Evolutionary conservation across 2,797 vertebrate genomes (phyloP), one percentile per base, ranked within the genome.

Genomic region (Stomatorhinus walkeri): DNA sequence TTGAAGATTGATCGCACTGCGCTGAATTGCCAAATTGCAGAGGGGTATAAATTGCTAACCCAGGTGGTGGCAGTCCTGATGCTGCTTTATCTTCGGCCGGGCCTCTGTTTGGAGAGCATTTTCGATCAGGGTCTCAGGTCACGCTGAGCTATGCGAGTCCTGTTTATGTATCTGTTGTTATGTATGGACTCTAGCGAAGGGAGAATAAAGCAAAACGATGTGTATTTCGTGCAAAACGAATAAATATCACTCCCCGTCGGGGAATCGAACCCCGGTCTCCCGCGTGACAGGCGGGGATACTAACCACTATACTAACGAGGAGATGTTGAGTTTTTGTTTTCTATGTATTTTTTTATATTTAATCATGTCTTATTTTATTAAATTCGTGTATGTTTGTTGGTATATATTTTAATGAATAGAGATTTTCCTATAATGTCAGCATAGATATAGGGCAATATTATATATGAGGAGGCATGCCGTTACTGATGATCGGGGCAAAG

Each of bases 221-320:
- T 1, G 16, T 4, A 64, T 28, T 12, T 36, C 36, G 64, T 32
- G 28, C 12, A 72, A 32, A 72, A 72, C 0, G 4, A 72, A 16
- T 14, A 32, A 14, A 1, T 14, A 0, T 32, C 1, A 36, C 68
- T 36, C 68, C 68, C 68, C 68, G 68, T 72, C 68, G 68, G 28
- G 68, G 68, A 72, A 72, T 72, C 10, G 28, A 72, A 72, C 68
- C 68, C 28, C 68, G 28, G 68, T 72, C 68, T 72, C 68, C 68
- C 68, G 68, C 68, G 68, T 36, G 28, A 64, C 59, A 64, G 59
- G 59, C 59, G 59, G 59, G 59, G 59, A 64, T 64, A 64, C 64
- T 68, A 68, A 68, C 64, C 64, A 68, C 64, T 68, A 68, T 68
- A 68, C 64, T 68, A 32, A 68, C 64, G 64, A 68, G 64, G 64